Percentiles rank a stretch among this genome's conserved stretches.
Evolutionary conservation across 2,113 vertebrate genomes (phyloP).

Genomic region (Zapus hudsonius): DNA sequence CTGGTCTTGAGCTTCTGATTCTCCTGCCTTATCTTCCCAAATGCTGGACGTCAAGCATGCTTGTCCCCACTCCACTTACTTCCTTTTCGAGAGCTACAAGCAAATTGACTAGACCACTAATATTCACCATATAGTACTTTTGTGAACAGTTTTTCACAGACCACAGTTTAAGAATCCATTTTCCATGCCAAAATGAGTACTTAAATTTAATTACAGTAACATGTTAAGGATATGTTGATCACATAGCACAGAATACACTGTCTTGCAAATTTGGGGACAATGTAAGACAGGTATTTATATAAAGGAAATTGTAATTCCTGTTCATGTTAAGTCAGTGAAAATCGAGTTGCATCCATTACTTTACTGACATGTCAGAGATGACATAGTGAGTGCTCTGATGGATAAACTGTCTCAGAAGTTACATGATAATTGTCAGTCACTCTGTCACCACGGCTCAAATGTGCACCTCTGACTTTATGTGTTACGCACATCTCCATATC

Average conservation of each 20-base stretch:
- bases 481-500: neutral
- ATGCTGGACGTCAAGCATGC: neutral
- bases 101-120: neutral
- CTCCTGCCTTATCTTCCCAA: neutral
- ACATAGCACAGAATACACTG: neutral
- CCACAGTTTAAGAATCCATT: conserved; percentile 11
- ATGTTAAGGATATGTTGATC: neutral
- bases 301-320: neutral
- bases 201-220: conserved; percentile 12
- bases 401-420: neutral
- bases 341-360: neutral
- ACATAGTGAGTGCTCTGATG: neutral
- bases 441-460: neutral
- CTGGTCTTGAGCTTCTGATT: neutral
- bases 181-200: neutral
- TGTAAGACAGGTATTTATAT: neutral
- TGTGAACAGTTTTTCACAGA: neutral
- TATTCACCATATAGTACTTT: neutral
- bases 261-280: conserved; percentile 25
- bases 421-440: neutral
- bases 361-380: neutral
- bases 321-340: conserved; percentile 15
- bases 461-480: neutral
- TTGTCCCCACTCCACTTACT: neutral
- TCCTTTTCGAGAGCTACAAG: neutral